Evolutionary conservation across 1,140 invertebrate species (phyloP).

Genomic region (Drosophila prosaltans): DNA sequence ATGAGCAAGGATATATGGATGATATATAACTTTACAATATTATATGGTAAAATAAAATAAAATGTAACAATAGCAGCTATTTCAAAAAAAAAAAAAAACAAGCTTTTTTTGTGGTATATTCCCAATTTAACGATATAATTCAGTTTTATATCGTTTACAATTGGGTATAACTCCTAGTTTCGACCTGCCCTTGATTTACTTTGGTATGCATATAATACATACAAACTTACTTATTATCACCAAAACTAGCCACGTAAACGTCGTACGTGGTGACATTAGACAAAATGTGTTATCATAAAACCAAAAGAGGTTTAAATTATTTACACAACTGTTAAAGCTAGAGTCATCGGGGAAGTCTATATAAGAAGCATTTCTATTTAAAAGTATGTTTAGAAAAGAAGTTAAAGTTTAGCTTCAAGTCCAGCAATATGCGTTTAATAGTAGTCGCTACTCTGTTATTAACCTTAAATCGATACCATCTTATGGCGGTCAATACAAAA

Average conservation of each 20-base stretch:
- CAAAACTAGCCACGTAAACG: background rate
- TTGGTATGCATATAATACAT: constrained; percentile 46
- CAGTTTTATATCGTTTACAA: background rate
- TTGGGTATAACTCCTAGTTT: background rate
- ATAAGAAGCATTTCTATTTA: constrained; percentile 30
- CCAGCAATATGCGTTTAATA: constrained; percentile 38
- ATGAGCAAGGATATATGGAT: constrained; percentile 76
- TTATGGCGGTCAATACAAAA: constrained; percentile 20
- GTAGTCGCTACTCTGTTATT: constrained; percentile 7
- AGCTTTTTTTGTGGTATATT: background rate
- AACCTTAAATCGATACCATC: background rate
- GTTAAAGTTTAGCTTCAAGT: constrained; percentile 1
- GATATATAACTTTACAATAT: constrained; percentile 34
- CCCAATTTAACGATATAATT: background rate
- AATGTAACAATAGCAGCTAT: background rate
- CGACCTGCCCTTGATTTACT: constrained; percentile 56
- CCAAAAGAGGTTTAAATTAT: background rate
- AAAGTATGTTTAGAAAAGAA: constrained; percentile 1
- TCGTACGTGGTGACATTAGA: constrained; percentile 9
- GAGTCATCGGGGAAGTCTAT: constrained; percentile 25
- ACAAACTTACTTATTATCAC: background rate
- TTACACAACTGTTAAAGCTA: constrained; percentile 18
- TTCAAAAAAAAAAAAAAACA: background rate
- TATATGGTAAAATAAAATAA: background rate
- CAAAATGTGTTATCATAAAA: constrained; percentile 19